These are phyloP conservation scores for Ammospiza nelsoni DNA, from an alignment of 2,113 vertebrate genomes.

Conservation along the genomic window DNA sequence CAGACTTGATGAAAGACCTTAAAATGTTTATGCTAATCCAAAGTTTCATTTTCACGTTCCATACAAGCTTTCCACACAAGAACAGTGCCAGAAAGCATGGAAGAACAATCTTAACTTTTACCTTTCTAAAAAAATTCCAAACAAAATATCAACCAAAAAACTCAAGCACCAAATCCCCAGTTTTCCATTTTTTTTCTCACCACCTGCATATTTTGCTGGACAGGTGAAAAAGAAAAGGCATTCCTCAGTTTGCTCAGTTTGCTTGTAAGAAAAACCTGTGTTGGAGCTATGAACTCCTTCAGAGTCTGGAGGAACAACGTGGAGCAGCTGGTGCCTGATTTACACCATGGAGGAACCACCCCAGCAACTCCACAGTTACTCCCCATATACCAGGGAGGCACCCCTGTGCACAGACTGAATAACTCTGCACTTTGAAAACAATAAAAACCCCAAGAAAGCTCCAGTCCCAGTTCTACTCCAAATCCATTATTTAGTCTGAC, in stretches of 20 bases:
- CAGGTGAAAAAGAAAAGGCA: not conserved
- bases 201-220: not conserved
- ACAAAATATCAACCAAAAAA: not conserved
- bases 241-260: not conserved
- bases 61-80: not conserved
- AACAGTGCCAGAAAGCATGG: not conserved
- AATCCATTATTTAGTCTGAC: conserved; percentile 13
- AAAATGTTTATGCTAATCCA: not conserved
- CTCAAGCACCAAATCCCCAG: not conserved
- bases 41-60: not conserved
- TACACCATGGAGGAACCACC: fast-evolving
- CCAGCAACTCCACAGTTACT: not conserved
- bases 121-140: not conserved
- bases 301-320: fast-evolving
- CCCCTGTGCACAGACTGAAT: not conserved
- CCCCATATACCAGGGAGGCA: not conserved
- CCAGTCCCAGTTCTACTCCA: not conserved
- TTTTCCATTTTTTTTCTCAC: not conserved
- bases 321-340: not conserved
- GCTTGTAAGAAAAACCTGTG: not conserved
- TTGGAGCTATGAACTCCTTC: fast-evolving
- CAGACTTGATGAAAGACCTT: not conserved
- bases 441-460: not conserved
- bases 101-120: not conserved
- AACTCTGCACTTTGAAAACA: not conserved